Evolutionary conservation across 2,797 vertebrate species (phyloP), one percentile per base, ranked within the genome.

Genomic region (Premnoplex brunnescens): DNA sequence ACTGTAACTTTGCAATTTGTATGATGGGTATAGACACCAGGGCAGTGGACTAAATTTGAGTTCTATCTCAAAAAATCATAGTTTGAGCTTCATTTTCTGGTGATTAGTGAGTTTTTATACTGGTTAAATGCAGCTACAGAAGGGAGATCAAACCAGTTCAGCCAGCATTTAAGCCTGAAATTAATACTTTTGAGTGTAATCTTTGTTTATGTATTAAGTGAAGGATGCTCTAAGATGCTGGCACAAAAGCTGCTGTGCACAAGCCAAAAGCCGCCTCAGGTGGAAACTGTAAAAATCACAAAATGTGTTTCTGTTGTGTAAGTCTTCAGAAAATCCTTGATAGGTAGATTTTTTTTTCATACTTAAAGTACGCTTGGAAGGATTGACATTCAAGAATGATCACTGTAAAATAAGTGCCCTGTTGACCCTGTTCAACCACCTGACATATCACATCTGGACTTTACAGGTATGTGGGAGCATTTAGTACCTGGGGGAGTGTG

Each of bases 391-490:
- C 73, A 48, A 67, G 26, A 85, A 62, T 30, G 21, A 60, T 6
- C 20, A 26, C 19, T 48, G 24, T 71, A 26, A 71, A 71, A 36
- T 36, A 82, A 30, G 17, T 71, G 15, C 12, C 6, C 19, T 48
- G 7, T 26, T 85, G 34, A 36, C 13, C 68, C 19, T 3, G 1
- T 60, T 80, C 18, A 14, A 12, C 4, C 20, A 12, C 39, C 44
- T 77, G 27, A 43, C 4, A 1, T 48, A 26, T 52, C 62, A 44
- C 9, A 4, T 95, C 97, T 94, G 97, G 85, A 85, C 95, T 64
- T 98, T 94, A 37, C 98, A 99, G 99, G 95, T 98, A 98, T 9
- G 95, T 99, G 95, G 98, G 98, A 91, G 97, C 98, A 81, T 98
- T 98, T 92, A 98, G 97, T 94, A 90, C 97, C 32, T 75, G 98